phyloP scores from a whole-genome alignment of 2,888 invertebrate genomes.

The Heteromurus nitidus region DNA sequence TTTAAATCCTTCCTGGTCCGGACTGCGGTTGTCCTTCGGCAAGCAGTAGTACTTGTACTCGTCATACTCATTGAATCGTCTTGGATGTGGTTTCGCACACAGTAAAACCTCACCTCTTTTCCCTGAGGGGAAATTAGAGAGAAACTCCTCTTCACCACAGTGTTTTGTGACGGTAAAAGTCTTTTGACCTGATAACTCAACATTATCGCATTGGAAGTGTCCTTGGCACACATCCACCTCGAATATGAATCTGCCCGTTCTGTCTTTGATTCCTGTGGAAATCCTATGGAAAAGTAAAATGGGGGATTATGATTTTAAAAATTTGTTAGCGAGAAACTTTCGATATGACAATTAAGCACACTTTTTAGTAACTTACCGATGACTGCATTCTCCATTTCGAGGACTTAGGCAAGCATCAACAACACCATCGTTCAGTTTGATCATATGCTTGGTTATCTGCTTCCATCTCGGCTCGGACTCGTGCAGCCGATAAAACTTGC shows the following conservation, averaged over 20 bases:
- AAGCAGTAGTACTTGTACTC: slow-evolving; percentile 46
- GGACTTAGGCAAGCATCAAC: slow-evolving; percentile 41
- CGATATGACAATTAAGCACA: no score
- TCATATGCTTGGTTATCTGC: not conserved
- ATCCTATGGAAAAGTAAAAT: no score
- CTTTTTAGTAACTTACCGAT: no score
- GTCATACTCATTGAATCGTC: slow-evolving; percentile 37
- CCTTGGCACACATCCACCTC: slow-evolving; percentile 29
- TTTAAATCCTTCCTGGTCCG: not conserved
- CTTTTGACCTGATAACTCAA: not conserved
- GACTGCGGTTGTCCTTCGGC: slow-evolving; percentile 5
- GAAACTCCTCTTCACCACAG: slow-evolving; percentile 24
- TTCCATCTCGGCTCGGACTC: not conserved
- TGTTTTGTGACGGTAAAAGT: not conserved
- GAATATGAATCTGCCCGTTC: not conserved
- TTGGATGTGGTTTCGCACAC: slow-evolving; percentile 48
- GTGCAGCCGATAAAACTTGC: slow-evolving; percentile 29
- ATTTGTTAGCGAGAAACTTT: no score
- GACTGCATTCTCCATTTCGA: slow-evolving; percentile 35
- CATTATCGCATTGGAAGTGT: slow-evolving; percentile 50
- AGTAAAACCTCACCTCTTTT: not conserved
- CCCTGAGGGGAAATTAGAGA: not conserved
- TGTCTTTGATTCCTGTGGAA: not conserved
- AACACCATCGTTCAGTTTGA: not conserved
- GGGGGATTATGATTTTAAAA: no score